Base-by-base conservation (phyloP, 2,888 invertebrate genomes). In the Drosophila pseudotalamancana region DNA sequence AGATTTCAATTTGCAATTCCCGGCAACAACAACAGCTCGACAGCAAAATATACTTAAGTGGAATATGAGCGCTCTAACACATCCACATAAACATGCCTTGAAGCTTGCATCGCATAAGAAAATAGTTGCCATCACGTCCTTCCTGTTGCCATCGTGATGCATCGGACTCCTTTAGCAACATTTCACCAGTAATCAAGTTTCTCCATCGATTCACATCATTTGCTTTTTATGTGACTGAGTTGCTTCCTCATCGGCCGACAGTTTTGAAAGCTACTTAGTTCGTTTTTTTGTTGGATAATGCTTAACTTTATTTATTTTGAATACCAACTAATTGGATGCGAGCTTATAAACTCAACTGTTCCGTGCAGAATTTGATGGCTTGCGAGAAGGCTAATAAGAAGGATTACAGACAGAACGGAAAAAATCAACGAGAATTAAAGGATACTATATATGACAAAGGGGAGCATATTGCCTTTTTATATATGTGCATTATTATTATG, bases 151-250 rank as follows among this genome's bases (percentile, higher is more conserved):
- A 23, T 42, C 37, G 34, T 12, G 6, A 3, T 18, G 6, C 8
- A 16, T 2, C 18, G n/a, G 3, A 16, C n/a, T 14, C 42, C 23
- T 6, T 21, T 25, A n/a, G 21, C 14, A 25, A 39, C 45, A 56
- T 46, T 63, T 63, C 73, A 57, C 59, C 18, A 34, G 50, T 72
- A 77, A 87, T 71, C 78, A 78, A 65, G 68, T 75, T 87, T 65
- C 67, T 71, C 55, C 69, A 67, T 70, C 81, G 70, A 77, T 77
- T 74, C 87, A 64, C 74, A 66, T 72, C 69, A 80, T 72, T 71
- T 71, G 50, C 66, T 59, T 72, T 66, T 67, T 51, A 74, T 67
- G 37, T 25, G 37, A 34, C 48, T 43, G 49, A 37, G 27, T 23
- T 40, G 42, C 8, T 11, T 42, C 12, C 8, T 21, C 9, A 27